phyloP scores from a whole-genome alignment of 2,888 invertebrate species.

The Cheilosia vernalis region DNA sequence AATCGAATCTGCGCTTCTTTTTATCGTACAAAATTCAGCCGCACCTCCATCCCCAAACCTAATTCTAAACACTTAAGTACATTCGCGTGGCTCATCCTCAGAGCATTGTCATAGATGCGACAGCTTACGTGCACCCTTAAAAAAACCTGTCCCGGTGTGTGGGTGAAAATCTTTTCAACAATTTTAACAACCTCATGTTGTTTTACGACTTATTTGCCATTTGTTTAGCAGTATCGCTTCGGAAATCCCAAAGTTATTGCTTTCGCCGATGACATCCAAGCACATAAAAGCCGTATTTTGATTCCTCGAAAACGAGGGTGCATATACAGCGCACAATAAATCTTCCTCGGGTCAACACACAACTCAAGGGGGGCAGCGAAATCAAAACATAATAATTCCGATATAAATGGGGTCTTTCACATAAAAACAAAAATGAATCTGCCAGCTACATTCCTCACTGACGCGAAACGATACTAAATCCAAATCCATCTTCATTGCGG shows the following conservation, averaged over 20 bases:
- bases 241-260: constrained; percentile 6
- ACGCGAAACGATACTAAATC: not conserved
- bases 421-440: no score
- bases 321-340: constrained; percentile 26
- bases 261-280: not conserved
- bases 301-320: not conserved
- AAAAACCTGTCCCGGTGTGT: no score
- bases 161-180: no score
- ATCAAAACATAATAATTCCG: constrained; percentile 53
- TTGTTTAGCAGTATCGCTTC: not conserved
- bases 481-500: constrained; percentile 21
- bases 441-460: constrained; percentile 17
- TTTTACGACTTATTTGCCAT: not conserved
- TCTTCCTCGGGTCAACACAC: constrained; percentile 63
- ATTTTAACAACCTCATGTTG: not conserved
- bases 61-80: no score
- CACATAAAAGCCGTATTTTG: not conserved
- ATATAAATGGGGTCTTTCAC: not conserved
- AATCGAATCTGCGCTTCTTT: no score
- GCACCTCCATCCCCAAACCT: no score
- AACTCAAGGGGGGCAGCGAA: constrained; percentile 36
- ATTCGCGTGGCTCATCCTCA: no score
- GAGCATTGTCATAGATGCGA: no score
- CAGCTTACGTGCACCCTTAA: no score
- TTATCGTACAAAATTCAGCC: no score